Conservation (phyloP, 2,888 invertebrate genomes). For the Mesodorylaimus sp. region DNA sequence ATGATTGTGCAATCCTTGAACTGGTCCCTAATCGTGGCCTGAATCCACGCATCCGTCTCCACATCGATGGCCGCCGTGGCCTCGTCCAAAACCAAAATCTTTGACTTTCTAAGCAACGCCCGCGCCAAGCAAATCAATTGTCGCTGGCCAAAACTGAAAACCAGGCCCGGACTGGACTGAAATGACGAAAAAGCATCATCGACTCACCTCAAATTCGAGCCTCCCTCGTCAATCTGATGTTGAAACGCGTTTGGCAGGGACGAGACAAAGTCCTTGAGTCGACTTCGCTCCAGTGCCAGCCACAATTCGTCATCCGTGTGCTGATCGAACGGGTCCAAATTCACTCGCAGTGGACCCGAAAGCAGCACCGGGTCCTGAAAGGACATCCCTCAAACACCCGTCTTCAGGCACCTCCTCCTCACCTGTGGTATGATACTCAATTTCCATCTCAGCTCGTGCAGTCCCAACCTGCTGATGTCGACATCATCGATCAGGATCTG, state of each 20-base stretch:
- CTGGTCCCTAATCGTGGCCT: too few relatives aligned
- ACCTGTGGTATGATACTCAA: slow-evolving; percentile 57
- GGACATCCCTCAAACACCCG: too few relatives aligned
- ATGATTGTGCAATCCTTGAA: too few relatives aligned
- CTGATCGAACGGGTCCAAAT: slow-evolving; percentile 65
- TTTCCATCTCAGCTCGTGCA: slow-evolving; percentile 62
- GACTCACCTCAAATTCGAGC: slow-evolving; percentile 47
- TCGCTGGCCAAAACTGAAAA: too few relatives aligned
- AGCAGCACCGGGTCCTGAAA: slow-evolving; percentile 83
- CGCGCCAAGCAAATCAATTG: too few relatives aligned
- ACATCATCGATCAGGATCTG: slow-evolving; percentile 62
- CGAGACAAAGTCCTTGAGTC: slow-evolving; percentile 61
- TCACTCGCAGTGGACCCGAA: slow-evolving; percentile 66
- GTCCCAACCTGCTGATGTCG: slow-evolving; percentile 56
- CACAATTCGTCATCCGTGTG: slow-evolving; percentile 62
- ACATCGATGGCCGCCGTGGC: too few relatives aligned
- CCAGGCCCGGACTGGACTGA: too few relatives aligned
- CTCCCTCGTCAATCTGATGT: slow-evolving; percentile 67
- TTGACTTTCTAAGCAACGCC: too few relatives aligned
- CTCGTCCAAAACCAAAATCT: too few relatives aligned
- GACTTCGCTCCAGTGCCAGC: slow-evolving; percentile 64
- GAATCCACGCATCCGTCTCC: too few relatives aligned
- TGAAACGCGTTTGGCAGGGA: slow-evolving; percentile 53
- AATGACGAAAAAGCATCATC: too few relatives aligned
- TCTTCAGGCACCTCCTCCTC: too few relatives aligned